A percentile compares a stretch with the other conserved stretches of the same genome.
phyloP scores from a whole-genome alignment of 2,797 vertebrate species.

The Girardinus metallicus region DNA sequence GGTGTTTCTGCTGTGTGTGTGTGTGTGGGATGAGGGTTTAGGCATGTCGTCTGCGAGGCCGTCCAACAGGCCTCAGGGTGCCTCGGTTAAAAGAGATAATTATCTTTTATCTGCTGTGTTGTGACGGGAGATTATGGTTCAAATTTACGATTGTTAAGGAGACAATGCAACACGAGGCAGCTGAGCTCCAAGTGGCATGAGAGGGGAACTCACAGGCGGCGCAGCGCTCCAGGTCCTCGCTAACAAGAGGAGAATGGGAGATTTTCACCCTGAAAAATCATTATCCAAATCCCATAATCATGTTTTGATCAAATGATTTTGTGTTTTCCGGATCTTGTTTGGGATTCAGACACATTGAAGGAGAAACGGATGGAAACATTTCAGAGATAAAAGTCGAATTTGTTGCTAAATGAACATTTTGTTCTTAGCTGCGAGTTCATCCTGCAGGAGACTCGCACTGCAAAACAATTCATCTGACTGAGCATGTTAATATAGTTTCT shows the following conservation, averaged over 20 bases:
- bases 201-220: slow-evolving; percentile 69
- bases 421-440: not conserved
- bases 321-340: not conserved
- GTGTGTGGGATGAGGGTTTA: slow-evolving; percentile 70
- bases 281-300: slow-evolving; percentile 44
- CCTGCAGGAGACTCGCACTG: not conserved
- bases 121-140: slow-evolving; percentile 86
- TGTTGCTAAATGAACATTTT: not conserved
- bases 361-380: not conserved
- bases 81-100: slow-evolving; percentile 81
- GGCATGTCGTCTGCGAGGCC: slow-evolving; percentile 73
- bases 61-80: slow-evolving; percentile 80
- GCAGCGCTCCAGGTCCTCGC: slow-evolving; percentile 55
- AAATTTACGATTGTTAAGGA: slow-evolving; percentile 85
- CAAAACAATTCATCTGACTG: no score
- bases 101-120: slow-evolving; percentile 86
- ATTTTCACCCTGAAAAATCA: slow-evolving; percentile 32
- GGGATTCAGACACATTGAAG: slow-evolving; percentile 23
- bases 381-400: not conserved
- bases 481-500: no score
- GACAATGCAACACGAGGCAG: slow-evolving; percentile 75
- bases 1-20: slow-evolving; percentile 29
- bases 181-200: slow-evolving; percentile 72
- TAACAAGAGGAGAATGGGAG: slow-evolving; percentile 47
- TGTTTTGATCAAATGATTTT: slow-evolving; percentile 8